Conservation (phyloP, 2,888 invertebrate genomes). For the Lithosia quadra region DNA sequence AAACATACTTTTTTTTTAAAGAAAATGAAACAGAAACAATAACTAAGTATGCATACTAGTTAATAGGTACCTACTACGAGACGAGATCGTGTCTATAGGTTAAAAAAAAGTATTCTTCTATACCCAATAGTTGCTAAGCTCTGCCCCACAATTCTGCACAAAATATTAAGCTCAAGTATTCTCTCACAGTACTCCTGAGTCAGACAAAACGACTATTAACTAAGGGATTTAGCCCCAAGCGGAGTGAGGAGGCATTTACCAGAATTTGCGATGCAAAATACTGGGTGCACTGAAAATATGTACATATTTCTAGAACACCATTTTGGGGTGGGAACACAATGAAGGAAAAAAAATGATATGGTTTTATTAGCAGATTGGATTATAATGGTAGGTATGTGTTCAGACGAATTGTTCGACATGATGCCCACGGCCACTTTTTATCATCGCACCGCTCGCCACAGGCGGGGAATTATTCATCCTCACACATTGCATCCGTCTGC, state of each 20-base stretch:
- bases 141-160: background rate
- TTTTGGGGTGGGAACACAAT: slow-evolving; percentile 10
- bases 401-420: too few species aligned
- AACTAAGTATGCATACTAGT: too few species aligned
- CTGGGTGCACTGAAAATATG: slow-evolving; percentile 35
- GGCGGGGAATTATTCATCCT: too few species aligned
- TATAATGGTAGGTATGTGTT: too few species aligned
- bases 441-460: too few species aligned
- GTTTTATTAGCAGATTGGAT: too few species aligned
- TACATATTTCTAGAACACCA: slow-evolving; percentile 28
- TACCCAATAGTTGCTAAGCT: background rate
- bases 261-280: slow-evolving; percentile 44
- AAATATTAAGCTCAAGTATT: slow-evolving; percentile 5
- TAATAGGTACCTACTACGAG: too few species aligned
- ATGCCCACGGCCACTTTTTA: too few species aligned
- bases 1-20: too few species aligned
- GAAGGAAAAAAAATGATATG: background rate
- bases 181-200: slow-evolving; percentile 8
- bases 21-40: too few species aligned
- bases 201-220: slow-evolving; percentile 34
- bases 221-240: slow-evolving; percentile 38
- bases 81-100: too few species aligned
- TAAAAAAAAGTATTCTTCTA: background rate
- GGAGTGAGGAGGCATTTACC: slow-evolving; percentile 30
- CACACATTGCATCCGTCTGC: too few species aligned